Percentiles rank a stretch among this genome's conserved stretches.
Evolutionary conservation across 2,888 invertebrate species (phyloP).

Genomic region (Miltochrista miniata): DNA sequence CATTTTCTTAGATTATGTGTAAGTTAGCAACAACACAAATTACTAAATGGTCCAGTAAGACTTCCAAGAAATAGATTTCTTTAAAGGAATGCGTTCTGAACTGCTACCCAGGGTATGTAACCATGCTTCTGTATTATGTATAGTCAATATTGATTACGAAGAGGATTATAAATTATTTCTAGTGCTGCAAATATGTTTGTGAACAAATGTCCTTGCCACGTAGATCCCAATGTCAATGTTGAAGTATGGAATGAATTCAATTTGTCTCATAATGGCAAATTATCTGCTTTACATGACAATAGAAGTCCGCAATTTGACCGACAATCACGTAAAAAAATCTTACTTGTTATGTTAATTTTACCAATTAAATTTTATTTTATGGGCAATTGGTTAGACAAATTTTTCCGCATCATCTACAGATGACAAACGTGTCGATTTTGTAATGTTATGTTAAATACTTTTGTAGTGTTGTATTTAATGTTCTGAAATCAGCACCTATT

Average conservation of each 20-base stretch:
- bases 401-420: slow-evolving; percentile 37
- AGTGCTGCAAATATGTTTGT: slow-evolving; percentile 18
- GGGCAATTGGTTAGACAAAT: slow-evolving; percentile 38
- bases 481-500: neutral
- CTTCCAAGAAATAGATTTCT: too few relatives aligned
- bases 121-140: too few relatives aligned
- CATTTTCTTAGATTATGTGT: too few relatives aligned
- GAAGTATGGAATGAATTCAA: slow-evolving; percentile 47
- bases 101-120: too few relatives aligned
- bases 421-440: slow-evolving; percentile 21
- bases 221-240: slow-evolving; percentile 45
- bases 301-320: slow-evolving; percentile 52
- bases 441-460: slow-evolving; percentile 2
- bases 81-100: too few relatives aligned
- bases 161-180: slow-evolving; percentile 13
- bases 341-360: slow-evolving; percentile 62
- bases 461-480: neutral
- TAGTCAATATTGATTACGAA: too few relatives aligned
- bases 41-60: too few relatives aligned
- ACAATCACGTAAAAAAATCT: slow-evolving; percentile 52
- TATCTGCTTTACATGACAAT: slow-evolving; percentile 67
- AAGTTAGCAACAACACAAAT: too few relatives aligned
- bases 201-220: slow-evolving; percentile 33
- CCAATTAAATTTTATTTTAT: slow-evolving; percentile 44
- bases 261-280: slow-evolving; percentile 56